Conservation (phyloP, 2,888 invertebrate species). For the Arrhopalites spinosus region DNA sequence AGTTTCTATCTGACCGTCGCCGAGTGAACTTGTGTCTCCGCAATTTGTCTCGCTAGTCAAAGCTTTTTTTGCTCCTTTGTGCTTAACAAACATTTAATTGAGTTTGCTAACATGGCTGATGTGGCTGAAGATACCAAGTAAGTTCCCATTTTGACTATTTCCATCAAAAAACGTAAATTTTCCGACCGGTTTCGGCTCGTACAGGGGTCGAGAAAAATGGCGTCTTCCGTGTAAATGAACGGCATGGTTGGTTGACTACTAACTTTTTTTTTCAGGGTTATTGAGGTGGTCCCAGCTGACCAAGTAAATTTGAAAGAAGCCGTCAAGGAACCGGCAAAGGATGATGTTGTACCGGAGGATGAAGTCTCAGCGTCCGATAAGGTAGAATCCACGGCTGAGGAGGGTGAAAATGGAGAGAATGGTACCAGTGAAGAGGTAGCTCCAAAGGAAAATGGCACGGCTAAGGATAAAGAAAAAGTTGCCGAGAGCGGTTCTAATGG, state of each 20-base stretch:
- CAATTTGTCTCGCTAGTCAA: conserved; percentile 10
- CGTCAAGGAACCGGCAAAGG: conserved; percentile 27
- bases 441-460: conserved; percentile 36
- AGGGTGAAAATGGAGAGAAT: conserved; percentile 19
- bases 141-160: conserved; percentile 11
- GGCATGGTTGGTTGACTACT: conserved; percentile 31
- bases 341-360: conserved; percentile 25
- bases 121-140: conserved; percentile 37
- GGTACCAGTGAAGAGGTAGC: conserved; percentile 17
- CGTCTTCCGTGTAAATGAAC: conserved; percentile 16
- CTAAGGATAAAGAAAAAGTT: conserved; percentile 43
- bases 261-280: conserved; percentile 19
- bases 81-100: conserved; percentile 23
- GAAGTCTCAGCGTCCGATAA: conserved; percentile 41
- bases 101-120: conserved; percentile 33
- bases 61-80: conserved; percentile 23
- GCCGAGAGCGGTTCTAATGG: conserved; percentile 17
- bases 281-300: conserved; percentile 29
- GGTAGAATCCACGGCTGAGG: conserved; percentile 34
- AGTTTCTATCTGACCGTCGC: neutral
- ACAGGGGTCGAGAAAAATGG: conserved; percentile 19
- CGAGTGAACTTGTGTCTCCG: neutral
- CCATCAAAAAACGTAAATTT: no score
- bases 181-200: conserved; percentile 23
- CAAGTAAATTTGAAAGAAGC: conserved; percentile 20